A percentile compares a stretch with the other conserved stretches of the same genome.
These are phyloP conservation scores for Palythoa grandiflora DNA, from an alignment of 92 coral and sea anemone genomes.

Conservation along the genomic window DNA sequence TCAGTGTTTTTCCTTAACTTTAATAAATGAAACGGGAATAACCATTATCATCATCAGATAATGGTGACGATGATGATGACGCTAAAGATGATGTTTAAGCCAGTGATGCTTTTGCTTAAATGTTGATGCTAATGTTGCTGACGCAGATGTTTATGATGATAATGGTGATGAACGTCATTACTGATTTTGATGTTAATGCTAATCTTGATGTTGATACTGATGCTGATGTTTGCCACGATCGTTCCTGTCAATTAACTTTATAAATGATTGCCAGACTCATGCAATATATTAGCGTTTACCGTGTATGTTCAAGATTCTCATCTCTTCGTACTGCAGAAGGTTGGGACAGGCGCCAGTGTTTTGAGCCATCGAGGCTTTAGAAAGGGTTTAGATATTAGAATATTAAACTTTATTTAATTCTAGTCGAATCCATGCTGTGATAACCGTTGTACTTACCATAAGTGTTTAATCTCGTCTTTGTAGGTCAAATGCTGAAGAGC, in stretches of 20 bases:
- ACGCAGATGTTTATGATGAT: not conserved
- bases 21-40: too few relatives aligned
- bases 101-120: not conserved
- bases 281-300: too few relatives aligned
- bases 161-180: not conserved
- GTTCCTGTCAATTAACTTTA: too few relatives aligned
- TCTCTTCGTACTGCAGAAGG: not conserved
- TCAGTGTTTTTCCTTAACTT: too few relatives aligned
- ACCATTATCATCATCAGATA: too few relatives aligned
- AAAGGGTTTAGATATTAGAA: not conserved
- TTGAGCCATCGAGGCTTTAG: not conserved
- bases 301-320: not conserved
- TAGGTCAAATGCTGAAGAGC: slow-evolving; percentile 79
- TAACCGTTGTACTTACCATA: not conserved
- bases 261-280: too few relatives aligned
- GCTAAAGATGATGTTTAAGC: not conserved
- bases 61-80: not conserved
- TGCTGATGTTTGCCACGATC: not conserved
- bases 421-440: not conserved
- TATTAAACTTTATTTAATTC: too few relatives aligned
- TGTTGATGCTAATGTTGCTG: not conserved
- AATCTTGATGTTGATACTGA: not conserved
- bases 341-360: not conserved
- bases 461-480: not conserved
- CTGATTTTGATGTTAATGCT: not conserved